These are phyloP conservation scores for Catostylus mosaicus DNA, from an alignment of 30 jellyfish, hydroid and myxozoan species.

Conservation along the genomic window DNA sequence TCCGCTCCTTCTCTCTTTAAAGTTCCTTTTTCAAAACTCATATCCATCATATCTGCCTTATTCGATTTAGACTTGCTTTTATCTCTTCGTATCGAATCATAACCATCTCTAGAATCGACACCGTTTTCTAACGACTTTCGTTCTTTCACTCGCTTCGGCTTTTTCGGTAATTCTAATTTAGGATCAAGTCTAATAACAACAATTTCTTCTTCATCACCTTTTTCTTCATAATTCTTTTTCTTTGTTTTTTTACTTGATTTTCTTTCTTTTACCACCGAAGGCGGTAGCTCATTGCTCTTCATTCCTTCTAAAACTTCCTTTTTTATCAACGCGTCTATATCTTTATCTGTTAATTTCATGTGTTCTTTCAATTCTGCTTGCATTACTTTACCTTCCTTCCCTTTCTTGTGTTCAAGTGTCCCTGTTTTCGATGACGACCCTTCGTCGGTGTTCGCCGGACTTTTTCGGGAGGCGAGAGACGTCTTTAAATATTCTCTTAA, in stretches of 20 bases:
- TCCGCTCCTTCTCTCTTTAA: conserved; percentile 33
- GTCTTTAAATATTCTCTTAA: conserved; percentile 45
- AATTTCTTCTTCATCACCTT: conserved; percentile 48
- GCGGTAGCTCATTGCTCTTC: conserved; percentile 7
- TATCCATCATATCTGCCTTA: conserved; percentile 18
- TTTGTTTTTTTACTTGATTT: conserved; percentile 14
- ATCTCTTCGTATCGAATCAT: not conserved
- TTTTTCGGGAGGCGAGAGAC: conserved; percentile 54
- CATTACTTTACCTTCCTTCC: conserved; percentile 6
- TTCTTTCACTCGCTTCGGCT: conserved; percentile 37
- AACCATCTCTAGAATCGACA: conserved; percentile 10
- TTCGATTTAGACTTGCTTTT: conserved; percentile 1
- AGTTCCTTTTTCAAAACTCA: conserved; percentile 13
- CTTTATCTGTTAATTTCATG: conserved; percentile 55
- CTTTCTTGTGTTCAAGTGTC: conserved; percentile 57
- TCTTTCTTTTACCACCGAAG: not conserved
- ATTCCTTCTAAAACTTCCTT: conserved; percentile 40
- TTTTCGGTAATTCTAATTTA: conserved; percentile 48
- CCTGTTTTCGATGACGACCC: conserved; percentile 55
- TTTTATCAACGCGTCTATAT: conserved; percentile 66
- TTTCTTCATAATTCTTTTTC: conserved; percentile 14
- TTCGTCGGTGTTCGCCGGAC: conserved; percentile 69
- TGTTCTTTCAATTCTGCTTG: conserved; percentile 55
- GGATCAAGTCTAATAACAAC: conserved; percentile 67
- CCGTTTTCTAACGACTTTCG: conserved; percentile 37